Percentiles rank a stretch among this genome's conserved stretches.
Evolutionary conservation across 2,888 invertebrate genomes (phyloP).

Genomic region (Cactoblastis cactorum): DNA sequence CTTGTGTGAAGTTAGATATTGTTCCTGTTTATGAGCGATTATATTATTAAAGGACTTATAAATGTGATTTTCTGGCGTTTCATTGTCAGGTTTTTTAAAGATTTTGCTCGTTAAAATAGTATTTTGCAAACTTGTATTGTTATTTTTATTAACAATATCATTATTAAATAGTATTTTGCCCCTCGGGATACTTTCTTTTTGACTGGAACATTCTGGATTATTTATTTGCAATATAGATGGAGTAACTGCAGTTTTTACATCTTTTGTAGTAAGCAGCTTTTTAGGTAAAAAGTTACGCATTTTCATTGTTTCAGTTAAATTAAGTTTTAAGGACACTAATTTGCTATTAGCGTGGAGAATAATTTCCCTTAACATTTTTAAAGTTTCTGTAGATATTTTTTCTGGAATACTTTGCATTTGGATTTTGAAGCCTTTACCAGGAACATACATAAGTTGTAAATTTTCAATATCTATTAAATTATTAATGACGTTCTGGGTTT

Average conservation of each 20-base stretch:
- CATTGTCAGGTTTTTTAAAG: no score
- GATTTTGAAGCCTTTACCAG: constrained; percentile 18
- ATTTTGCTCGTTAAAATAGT: no score
- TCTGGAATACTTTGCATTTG: constrained; percentile 20
- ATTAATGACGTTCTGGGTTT: background rate
- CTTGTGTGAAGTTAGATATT: background rate
- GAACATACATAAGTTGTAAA: background rate
- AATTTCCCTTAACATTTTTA: constrained; percentile 30
- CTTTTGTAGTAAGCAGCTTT: background rate
- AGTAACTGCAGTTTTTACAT: no score
- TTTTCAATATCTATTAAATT: background rate
- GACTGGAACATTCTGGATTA: no score
- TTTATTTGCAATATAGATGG: no score
- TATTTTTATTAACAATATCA: no score
- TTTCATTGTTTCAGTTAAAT: background rate
- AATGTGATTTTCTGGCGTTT: background rate
- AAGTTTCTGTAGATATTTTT: constrained; percentile 25
- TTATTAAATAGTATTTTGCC: no score
- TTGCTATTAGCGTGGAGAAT: background rate
- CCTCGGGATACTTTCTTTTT: no score
- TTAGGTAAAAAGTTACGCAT: background rate
- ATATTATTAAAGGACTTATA: background rate
- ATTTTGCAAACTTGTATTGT: no score
- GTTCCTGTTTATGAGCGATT: background rate
- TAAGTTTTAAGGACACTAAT: background rate